Evolutionary conservation across 1,140 invertebrate species (phyloP).

Genomic region (Drosophila jambulina): DNA sequence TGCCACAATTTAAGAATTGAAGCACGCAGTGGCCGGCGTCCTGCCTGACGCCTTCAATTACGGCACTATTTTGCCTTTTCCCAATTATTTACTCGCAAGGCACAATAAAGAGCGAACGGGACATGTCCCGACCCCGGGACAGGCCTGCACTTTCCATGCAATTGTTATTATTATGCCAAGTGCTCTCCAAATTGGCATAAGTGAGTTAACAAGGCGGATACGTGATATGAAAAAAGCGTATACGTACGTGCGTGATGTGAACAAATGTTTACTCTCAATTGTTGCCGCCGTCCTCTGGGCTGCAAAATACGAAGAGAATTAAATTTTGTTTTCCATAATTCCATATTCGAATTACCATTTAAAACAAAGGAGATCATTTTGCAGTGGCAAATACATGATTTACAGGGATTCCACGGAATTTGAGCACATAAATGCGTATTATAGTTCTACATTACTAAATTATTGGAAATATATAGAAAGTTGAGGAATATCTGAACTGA

Average conservation of each 20-base stretch:
- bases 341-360: conserved; percentile 4
- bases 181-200: conserved; percentile 26
- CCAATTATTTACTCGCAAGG: conserved; percentile 33
- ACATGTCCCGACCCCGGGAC: not conserved
- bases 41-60: conserved; percentile 14
- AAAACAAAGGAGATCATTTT: conserved; percentile 2
- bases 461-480: no score
- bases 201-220: conserved; percentile 38
- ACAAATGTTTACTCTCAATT: conserved; percentile 3
- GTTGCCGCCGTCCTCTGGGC: not conserved
- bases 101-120: conserved; percentile 24
- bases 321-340: not conserved
- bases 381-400: not conserved
- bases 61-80: conserved; percentile 12
- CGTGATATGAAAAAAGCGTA: conserved; percentile 19
- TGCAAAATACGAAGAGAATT: not conserved
- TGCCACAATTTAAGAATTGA: conserved; percentile 21
- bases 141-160: conserved; percentile 4
- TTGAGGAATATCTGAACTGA: no score
- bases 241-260: not conserved
- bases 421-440: not conserved
- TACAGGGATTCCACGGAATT: not conserved
- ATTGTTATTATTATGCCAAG: conserved; percentile 47
- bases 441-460: not conserved
- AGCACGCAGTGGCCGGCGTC: not conserved